Evolutionary conservation across 2,888 invertebrate species (phyloP).

Genomic region (Bhutanitis thaidina): DNA sequence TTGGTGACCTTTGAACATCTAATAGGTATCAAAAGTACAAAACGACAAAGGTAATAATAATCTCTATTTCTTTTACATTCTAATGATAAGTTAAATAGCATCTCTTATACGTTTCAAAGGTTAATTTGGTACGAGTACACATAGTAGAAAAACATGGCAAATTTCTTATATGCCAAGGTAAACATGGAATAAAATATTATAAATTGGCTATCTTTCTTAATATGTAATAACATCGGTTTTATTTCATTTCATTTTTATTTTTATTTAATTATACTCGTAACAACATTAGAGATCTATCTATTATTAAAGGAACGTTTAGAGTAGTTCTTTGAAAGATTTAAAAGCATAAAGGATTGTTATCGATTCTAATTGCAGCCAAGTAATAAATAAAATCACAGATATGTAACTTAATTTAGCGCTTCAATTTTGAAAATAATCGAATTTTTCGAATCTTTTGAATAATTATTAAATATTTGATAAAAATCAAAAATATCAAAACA

Average conservation of each 20-base stretch:
- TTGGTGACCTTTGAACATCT: constrained; percentile 76
- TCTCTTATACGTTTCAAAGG: constrained; percentile 51
- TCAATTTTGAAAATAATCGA: constrained; percentile 44
- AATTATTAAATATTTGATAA: constrained; percentile 31
- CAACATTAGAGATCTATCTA: constrained; percentile 75
- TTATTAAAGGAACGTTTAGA: constrained; percentile 75
- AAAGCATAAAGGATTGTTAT: constrained; percentile 22
- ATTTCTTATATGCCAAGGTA: background rate
- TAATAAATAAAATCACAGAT: constrained; percentile 78
- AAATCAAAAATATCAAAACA: constrained; percentile 57
- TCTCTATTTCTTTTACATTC: constrained; percentile 62
- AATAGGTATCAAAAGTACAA: constrained; percentile 76
- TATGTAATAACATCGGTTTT: too few relatives aligned
- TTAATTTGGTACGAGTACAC: constrained; percentile 59
- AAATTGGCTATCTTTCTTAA: too few relatives aligned
- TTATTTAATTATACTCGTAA: constrained; percentile 43
- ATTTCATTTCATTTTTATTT: background rate
- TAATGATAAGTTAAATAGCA: constrained; percentile 68
- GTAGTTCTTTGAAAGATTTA: constrained; percentile 61
- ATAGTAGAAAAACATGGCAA: constrained; percentile 20
- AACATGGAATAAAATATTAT: background rate
- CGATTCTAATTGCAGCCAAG: constrained; percentile 52
- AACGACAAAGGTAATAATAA: constrained; percentile 67
- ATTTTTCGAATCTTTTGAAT: constrained; percentile 15
- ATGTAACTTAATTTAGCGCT: constrained; percentile 66